Conservation (phyloP, 2,888 invertebrate genomes). For the Spicauda simplicius region DNA sequence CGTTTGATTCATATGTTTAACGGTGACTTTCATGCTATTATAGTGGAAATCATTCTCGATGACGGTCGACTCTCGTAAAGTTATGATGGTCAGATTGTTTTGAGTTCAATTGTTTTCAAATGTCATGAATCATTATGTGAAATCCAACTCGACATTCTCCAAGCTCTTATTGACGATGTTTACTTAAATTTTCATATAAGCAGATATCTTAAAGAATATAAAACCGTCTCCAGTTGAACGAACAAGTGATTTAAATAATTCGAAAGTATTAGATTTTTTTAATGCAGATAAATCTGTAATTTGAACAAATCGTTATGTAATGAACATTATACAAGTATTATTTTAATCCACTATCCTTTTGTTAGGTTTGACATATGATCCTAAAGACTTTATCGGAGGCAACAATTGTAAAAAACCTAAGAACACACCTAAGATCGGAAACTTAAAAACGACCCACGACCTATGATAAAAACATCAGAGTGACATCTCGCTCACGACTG, state of each 20-base stretch:
- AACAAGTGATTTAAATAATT: neutral
- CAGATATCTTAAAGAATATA: constrained; percentile 14
- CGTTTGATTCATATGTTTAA: constrained; percentile 62
- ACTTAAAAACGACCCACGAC: constrained; percentile 42
- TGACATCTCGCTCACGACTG: constrained; percentile 75
- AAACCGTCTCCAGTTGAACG: neutral
- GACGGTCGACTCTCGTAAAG: neutral
- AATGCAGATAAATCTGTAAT: too few relatives aligned
- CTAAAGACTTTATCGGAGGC: neutral
- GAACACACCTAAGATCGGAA: constrained; percentile 38
- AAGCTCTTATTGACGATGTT: constrained; percentile 23
- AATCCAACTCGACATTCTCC: constrained; percentile 35
- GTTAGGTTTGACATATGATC: too few relatives aligned
- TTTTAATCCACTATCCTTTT: too few relatives aligned
- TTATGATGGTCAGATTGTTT: constrained; percentile 6
- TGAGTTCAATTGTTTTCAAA: constrained; percentile 46
- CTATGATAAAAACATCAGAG: constrained; percentile 60
- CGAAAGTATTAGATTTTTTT: neutral
- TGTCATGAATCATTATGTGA: constrained; percentile 42
- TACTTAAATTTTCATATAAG: constrained; percentile 25
- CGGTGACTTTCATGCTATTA: constrained; percentile 41
- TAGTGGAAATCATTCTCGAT: constrained; percentile 14
- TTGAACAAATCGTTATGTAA: too few relatives aligned
- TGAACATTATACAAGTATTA: too few relatives aligned
- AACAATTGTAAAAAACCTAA: neutral